These are phyloP conservation scores for Heliconius aoede DNA, from an alignment of 2,888 invertebrate genomes.

Conservation along the genomic window DNA sequence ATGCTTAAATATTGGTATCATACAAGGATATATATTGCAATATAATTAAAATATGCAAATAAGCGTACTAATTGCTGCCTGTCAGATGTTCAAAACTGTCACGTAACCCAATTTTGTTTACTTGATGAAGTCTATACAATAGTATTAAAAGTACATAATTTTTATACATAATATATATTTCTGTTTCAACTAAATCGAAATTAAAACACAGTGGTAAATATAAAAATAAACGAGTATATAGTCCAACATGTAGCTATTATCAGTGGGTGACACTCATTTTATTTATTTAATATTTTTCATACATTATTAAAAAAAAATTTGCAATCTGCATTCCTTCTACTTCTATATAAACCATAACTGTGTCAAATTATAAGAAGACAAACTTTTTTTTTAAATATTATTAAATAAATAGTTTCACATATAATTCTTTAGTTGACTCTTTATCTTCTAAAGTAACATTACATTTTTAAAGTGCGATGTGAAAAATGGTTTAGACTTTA, in stretches of 20 bases:
- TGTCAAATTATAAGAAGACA: too few relatives aligned
- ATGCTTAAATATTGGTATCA: not conserved
- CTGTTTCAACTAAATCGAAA: too few relatives aligned
- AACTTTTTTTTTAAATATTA: too few relatives aligned
- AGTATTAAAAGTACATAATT: constrained; percentile 2
- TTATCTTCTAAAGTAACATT: not conserved
- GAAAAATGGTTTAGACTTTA: constrained; percentile 9
- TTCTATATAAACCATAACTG: too few relatives aligned
- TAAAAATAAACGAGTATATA: too few relatives aligned
- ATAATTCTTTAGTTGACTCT: not conserved
- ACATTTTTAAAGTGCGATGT: constrained; percentile 2
- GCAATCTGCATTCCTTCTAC: too few relatives aligned
- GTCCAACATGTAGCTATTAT: too few relatives aligned
- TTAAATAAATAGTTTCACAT: too few relatives aligned
- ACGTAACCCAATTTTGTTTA: constrained; percentile 20
- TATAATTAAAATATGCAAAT: constrained; percentile 37
- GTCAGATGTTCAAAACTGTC: constrained; percentile 28
- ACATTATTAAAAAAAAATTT: too few relatives aligned
- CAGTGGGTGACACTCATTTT: too few relatives aligned
- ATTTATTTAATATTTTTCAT: too few relatives aligned
- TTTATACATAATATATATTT: not conserved
- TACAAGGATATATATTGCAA: constrained; percentile 17
- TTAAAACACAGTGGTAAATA: too few relatives aligned
- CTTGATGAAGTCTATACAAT: constrained; percentile 19
- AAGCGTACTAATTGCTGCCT: constrained; percentile 15